Evolutionary conservation across 2,888 invertebrate genomes (phyloP), one percentile per base, ranked within the genome.

Genomic region (Polydrusus tereticollis): DNA sequence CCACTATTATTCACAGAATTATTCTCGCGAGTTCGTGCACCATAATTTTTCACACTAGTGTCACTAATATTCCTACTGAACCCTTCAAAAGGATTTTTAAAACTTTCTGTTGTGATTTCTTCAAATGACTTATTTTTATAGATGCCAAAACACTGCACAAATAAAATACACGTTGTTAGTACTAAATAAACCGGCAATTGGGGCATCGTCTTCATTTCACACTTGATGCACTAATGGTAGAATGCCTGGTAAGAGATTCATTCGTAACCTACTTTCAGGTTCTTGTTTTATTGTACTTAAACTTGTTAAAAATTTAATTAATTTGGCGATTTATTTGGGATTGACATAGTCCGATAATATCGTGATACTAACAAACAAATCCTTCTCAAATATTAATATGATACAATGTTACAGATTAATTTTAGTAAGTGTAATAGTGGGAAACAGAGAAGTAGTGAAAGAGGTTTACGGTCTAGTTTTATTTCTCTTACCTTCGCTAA

Each of bases 191-290:
- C n/a, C 2, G 14, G 21, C 20, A 41, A 12, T 26, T 14, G 12
- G 5, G 5, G 52, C 65, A 55, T 65, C 29, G 21, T 65, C 23
- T 65, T 38, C 21, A 18, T 23, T 55, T 65, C 26, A 55, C 55
- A 23, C 7, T 55, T 33, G 50, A 36, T 33, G 36, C 47, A 47
- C 23, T 47, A 64, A 64, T 60, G 60, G 3, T 18, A 45, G 26
- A 26, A 33, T 10, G 29, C 5, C 10, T 26, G 18, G 23, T 41
- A 2, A 18, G 1, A 55, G 55, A 65, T 52, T 64, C 18, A 38
- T 38, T 55, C 21, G 21, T 36, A 52, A 65, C 64, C 64, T 65
- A 65, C 20, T 50, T 55, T 38, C 21, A 4, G 2, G 4, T 26
- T 55, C 21, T 23, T 65, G 50, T 12, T 20, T 38, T 36, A 20